Evolutionary conservation across 2,113 vertebrate genomes (phyloP).

Genomic region (Arenaria interpres): DNA sequence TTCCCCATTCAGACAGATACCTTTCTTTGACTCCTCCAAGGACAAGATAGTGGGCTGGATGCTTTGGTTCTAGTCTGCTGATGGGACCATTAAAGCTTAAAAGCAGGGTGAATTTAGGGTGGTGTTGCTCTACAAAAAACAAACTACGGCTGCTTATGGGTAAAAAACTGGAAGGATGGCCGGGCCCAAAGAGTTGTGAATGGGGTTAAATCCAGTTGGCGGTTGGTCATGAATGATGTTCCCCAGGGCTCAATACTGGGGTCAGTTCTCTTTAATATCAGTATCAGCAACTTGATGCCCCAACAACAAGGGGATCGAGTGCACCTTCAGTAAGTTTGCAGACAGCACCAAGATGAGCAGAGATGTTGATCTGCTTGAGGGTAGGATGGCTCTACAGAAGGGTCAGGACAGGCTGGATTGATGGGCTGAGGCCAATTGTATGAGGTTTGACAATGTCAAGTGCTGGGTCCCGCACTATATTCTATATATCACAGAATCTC

Average conservation of each 20-base stretch:
- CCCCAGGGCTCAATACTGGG: background rate
- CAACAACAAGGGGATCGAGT: background rate
- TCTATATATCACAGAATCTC: no score
- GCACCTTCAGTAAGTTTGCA: background rate
- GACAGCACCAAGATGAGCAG: background rate
- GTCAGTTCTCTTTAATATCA: background rate
- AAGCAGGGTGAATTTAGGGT: background rate
- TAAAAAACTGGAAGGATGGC: background rate
- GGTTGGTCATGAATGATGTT: background rate
- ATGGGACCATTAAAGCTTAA: background rate
- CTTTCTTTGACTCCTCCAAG: background rate
- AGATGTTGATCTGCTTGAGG: background rate
- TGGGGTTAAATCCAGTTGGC: background rate
- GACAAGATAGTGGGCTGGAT: background rate
- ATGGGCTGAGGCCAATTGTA: background rate
- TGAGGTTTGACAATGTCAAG: background rate
- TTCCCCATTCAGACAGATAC: background rate
- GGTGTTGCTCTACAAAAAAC: background rate
- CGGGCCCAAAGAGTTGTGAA: background rate
- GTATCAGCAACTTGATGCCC: background rate
- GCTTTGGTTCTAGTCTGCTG: background rate
- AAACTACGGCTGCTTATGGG: background rate
- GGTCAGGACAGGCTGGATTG: background rate
- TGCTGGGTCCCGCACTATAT: background rate
- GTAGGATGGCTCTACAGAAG: background rate